Percentiles rank a stretch among this genome's conserved stretches.
Evolutionary conservation across 1,140 invertebrate species (phyloP).

Genomic region (Teleogryllus occipitalis): DNA sequence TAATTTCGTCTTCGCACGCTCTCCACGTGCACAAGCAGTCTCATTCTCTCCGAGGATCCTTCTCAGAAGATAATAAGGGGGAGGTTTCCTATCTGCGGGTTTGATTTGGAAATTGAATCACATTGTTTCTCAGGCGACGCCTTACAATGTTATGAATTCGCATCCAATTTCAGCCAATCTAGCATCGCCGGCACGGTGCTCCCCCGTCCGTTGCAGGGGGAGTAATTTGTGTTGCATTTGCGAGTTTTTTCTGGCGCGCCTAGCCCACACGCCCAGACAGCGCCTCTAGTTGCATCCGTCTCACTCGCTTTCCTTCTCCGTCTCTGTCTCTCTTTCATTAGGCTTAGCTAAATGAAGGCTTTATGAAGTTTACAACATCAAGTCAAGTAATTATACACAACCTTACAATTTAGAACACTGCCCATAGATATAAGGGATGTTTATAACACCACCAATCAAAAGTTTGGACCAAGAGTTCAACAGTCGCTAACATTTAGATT

Average conservation of each 20-base stretch:
- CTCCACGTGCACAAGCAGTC: too few species aligned
- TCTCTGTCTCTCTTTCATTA: background rate
- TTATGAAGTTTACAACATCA: background rate
- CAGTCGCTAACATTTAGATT: conserved; percentile 1
- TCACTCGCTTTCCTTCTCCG: background rate
- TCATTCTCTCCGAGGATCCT: too few species aligned
- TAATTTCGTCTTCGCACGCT: too few species aligned
- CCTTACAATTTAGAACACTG: background rate
- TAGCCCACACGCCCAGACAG: background rate
- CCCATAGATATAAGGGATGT: conserved; percentile 1
- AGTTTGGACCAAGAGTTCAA: conserved; percentile 4
- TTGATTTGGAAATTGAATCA: background rate
- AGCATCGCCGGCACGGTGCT: background rate
- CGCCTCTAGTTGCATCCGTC: background rate
- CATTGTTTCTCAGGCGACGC: background rate
- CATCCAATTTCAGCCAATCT: background rate
- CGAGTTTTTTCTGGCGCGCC: background rate
- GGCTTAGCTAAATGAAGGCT: conserved; percentile 1
- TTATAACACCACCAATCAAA: conserved; percentile 5
- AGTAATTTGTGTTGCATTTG: background rate
- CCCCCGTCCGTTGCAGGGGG: background rate
- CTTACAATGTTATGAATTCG: background rate
- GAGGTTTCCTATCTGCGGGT: too few species aligned
- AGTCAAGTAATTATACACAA: background rate
- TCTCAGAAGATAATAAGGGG: too few species aligned